These are phyloP conservation scores for Rhodinocichla rosea DNA, from an alignment of 2,113 vertebrate species.

Conservation along the genomic window DNA sequence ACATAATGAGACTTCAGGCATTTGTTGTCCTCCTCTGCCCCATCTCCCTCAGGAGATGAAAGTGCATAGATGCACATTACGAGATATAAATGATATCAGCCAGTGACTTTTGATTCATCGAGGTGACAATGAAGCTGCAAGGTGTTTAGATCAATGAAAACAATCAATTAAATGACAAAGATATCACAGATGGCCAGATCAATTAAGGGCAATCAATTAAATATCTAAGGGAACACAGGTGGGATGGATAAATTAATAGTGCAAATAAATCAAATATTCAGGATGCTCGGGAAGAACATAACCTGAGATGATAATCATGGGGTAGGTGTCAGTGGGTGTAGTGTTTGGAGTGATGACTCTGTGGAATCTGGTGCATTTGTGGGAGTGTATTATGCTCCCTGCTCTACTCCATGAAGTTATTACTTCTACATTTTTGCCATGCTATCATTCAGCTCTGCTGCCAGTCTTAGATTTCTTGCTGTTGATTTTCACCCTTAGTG, in stretches of 20 bases:
- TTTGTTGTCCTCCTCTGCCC: neutral
- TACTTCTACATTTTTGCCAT: neutral
- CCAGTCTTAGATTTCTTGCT: neutral
- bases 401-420: neutral
- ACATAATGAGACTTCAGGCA: neutral
- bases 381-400: neutral
- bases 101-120: neutral
- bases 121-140: neutral
- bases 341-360: neutral
- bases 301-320: neutral
- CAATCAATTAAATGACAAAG: constrained; percentile 13
- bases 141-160: constrained; percentile 13
- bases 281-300: neutral
- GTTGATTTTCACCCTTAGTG: neutral
- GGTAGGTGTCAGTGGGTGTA: neutral
- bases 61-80: neutral
- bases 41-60: neutral
- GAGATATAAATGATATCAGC: neutral
- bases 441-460: neutral
- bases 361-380: neutral
- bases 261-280: constrained; percentile 44
- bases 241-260: constrained; percentile 41
- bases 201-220: constrained; percentile 54
- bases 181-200: constrained; percentile 37
- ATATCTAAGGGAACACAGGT: constrained; percentile 34